Evolutionary conservation across 2,797 vertebrate species (phyloP).

Genomic region (Liasis olivaceus): DNA sequence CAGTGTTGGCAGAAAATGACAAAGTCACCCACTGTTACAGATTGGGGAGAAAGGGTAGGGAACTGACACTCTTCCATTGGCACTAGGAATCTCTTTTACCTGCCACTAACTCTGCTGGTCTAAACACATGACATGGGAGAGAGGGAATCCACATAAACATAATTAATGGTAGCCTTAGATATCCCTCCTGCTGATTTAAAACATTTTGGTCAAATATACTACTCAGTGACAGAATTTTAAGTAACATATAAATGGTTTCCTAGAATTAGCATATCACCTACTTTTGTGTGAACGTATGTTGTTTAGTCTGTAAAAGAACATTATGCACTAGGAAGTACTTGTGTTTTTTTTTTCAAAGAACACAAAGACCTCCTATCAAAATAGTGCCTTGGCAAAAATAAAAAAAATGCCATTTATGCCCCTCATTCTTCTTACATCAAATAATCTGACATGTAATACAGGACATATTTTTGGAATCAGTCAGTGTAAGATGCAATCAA

Average conservation of each 20-base stretch:
- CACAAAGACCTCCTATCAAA: conserved; percentile 19
- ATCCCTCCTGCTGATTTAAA: conserved; percentile 1
- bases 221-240: background rate
- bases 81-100: conserved; percentile 1
- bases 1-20: background rate
- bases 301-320: conserved; percentile 8
- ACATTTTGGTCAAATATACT: background rate
- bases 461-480: conserved; percentile 41
- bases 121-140: background rate
- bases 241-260: background rate
- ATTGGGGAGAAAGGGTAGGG: background rate
- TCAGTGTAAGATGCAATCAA: conserved; percentile 25
- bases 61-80: conserved; percentile 6
- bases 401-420: conserved; percentile 27
- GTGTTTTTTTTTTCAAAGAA: background rate
- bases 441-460: conserved; percentile 49
- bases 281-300: background rate
- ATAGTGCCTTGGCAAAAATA: background rate
- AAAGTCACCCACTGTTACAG: background rate
- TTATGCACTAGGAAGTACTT: conserved; percentile 1
- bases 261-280: background rate
- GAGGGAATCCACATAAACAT: background rate
- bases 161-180: background rate
- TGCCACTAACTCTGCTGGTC: background rate
- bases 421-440: conserved; percentile 31